These are phyloP conservation scores for Micronycteris hirsuta DNA, from an alignment of 2,113 vertebrate genomes.

Conservation along the genomic window DNA sequence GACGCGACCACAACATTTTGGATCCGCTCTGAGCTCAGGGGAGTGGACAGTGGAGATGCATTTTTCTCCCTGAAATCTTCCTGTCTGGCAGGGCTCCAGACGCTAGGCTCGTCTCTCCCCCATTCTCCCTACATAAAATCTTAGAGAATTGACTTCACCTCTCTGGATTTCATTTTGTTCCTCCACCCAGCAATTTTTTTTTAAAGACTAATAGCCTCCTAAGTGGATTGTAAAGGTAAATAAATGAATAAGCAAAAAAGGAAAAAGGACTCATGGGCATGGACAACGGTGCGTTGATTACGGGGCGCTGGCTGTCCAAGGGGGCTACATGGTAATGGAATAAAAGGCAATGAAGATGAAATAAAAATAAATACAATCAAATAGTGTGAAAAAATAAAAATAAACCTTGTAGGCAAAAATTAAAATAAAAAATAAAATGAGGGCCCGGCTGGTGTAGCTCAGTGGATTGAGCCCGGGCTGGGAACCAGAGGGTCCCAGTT, in stretches of 20 bases:
- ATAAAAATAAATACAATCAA: neutral
- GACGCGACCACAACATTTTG: neutral
- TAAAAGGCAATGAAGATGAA: too few species aligned
- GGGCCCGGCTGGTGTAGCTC: too few species aligned
- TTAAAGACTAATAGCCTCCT: neutral
- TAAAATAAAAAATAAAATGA: too few species aligned
- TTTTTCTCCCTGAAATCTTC: slow-evolving; percentile 35
- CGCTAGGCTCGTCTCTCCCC: neutral
- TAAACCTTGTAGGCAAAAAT: too few species aligned
- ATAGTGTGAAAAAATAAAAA: too few species aligned
- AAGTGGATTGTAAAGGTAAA: slow-evolving; percentile 5
- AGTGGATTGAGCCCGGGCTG: too few species aligned
- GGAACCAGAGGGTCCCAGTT: too few species aligned
- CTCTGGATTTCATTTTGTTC: slow-evolving; percentile 31
- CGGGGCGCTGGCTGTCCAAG: too few species aligned
- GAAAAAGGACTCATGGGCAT: too few species aligned
- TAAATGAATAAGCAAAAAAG: neutral
- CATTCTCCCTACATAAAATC: slow-evolving; percentile 23
- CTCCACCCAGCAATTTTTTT: neutral
- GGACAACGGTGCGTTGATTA: too few species aligned
- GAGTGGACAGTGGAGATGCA: neutral
- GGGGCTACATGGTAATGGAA: too few species aligned
- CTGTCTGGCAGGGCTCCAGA: neutral
- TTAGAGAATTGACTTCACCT: slow-evolving; percentile 19
- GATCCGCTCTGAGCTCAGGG: neutral